Evolutionary conservation across 2,888 invertebrate species (phyloP).

Genomic region (Apodemia duryi): DNA sequence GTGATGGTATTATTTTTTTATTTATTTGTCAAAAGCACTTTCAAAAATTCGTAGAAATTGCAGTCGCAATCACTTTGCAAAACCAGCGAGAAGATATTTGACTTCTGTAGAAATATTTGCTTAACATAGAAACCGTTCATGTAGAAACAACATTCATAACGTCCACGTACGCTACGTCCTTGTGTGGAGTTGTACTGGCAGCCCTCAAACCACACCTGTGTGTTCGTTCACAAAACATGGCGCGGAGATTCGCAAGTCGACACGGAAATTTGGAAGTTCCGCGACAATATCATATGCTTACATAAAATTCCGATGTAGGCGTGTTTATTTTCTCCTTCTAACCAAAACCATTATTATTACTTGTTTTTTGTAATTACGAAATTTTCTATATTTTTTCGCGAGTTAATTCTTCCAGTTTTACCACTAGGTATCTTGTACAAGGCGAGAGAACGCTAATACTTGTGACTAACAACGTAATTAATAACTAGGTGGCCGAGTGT

Average conservation of each 20-base stretch:
- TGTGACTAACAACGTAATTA: no score
- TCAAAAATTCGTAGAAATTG: no score
- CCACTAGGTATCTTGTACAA: no score
- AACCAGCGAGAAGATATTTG: no score
- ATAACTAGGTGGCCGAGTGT: no score
- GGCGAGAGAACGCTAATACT: no score
- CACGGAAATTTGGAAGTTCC: constrained; percentile 66
- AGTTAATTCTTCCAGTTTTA: no score
- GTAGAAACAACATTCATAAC: background rate
- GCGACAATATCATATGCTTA: constrained; percentile 58
- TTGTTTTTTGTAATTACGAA: no score
- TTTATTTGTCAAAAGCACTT: no score
- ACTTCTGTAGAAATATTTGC: background rate
- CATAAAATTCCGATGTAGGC: background rate
- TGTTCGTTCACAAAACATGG: constrained; percentile 42
- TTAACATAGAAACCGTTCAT: background rate
- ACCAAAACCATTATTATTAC: background rate
- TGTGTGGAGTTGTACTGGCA: constrained; percentile 8
- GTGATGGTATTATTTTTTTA: no score
- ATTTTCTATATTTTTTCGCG: no score
- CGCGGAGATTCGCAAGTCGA: constrained; percentile 73
- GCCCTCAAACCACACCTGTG: constrained; percentile 36
- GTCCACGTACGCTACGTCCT: background rate
- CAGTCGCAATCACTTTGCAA: no score
- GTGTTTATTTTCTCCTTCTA: background rate